phyloP scores from a whole-genome alignment of 2,113 vertebrate species.

The Gadus chalcogrammus region DNA sequence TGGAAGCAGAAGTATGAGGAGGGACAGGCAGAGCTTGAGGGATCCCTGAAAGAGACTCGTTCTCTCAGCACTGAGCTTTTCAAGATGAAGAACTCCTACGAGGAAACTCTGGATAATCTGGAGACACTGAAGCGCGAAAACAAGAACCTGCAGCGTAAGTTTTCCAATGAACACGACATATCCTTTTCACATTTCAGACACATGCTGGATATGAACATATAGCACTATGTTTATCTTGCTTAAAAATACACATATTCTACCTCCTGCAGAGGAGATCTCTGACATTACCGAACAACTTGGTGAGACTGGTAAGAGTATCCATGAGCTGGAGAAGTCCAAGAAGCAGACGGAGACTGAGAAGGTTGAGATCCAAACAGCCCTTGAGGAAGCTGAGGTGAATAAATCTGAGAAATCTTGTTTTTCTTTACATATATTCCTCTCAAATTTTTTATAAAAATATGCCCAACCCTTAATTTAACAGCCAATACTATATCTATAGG shows the following conservation, averaged over 20 bases:
- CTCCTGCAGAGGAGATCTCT: not conserved
- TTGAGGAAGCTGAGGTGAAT: not conserved
- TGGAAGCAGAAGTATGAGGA: constrained; percentile 9
- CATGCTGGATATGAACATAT: too few species aligned
- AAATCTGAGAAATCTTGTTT: too few species aligned
- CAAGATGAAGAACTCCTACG: constrained; percentile 83
- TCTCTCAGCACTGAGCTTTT: constrained; percentile 79
- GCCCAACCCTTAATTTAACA: too few species aligned
- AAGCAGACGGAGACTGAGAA: constrained; percentile 4
- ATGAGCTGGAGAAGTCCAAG: constrained; percentile 2
- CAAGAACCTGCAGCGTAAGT: constrained; percentile 8
- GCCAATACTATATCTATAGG: not conserved
- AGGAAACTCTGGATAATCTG: constrained; percentile 65
- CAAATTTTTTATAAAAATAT: too few species aligned
- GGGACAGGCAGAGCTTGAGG: constrained; percentile 72
- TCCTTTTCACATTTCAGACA: not conserved
- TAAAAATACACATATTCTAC: not conserved
- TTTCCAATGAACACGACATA: not conserved
- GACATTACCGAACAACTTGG: not conserved
- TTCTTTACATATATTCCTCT: too few species aligned
- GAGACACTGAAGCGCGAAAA: constrained; percentile 40
- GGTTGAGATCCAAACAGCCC: not conserved
- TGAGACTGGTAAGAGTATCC: not conserved
- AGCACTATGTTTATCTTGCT: too few species aligned
- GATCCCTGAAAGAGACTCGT: constrained; percentile 76